Percentiles rank a stretch among this genome's conserved stretches.
These are phyloP conservation scores for Desmophyllum pertusum DNA, from an alignment of 92 coral and sea anemone genomes.

Conservation along the genomic window DNA sequence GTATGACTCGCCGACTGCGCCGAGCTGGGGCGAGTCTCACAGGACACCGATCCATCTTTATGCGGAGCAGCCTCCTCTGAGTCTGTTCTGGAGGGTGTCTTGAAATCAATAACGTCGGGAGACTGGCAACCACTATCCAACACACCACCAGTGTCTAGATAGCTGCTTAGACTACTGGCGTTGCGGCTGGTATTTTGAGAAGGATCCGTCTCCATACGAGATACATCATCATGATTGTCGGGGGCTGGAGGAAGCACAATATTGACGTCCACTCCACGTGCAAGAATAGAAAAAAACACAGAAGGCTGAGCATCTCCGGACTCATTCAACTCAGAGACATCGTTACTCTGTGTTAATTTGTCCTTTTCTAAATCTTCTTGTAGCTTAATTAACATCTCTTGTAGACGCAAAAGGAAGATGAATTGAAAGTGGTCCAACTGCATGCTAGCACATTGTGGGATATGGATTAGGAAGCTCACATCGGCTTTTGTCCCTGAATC, in stretches of 20 bases:
- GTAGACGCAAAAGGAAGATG: constrained; percentile 87
- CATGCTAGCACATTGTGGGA: constrained; percentile 64
- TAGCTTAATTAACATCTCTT: constrained; percentile 80
- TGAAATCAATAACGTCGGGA: constrained; percentile 45
- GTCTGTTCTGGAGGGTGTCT: constrained; percentile 25
- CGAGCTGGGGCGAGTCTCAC: constrained; percentile 45
- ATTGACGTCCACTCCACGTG: constrained; percentile 75
- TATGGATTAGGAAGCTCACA: constrained; percentile 69
- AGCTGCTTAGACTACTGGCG: constrained; percentile 77
- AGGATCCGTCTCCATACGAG: constrained; percentile 33
- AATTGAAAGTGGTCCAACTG: constrained; percentile 94
- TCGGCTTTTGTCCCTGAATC: constrained; percentile 64
- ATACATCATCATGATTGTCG: constrained; percentile 32
- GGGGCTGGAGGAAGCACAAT: constrained; percentile 87
- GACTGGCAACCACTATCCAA: constrained; percentile 62
- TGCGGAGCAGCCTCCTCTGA: constrained; percentile 18
- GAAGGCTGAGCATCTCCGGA: constrained; percentile 27
- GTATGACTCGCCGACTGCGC: constrained; percentile 50
- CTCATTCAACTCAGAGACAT: not conserved
- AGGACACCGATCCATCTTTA: constrained; percentile 13
- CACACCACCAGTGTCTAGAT: constrained; percentile 72
- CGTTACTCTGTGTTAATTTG: not conserved
- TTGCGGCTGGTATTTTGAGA: constrained; percentile 57
- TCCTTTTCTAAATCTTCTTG: constrained; percentile 73
- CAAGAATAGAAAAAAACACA: constrained; percentile 73